Percentiles rank a stretch among this genome's conserved stretches.
These are phyloP conservation scores for Anableps anableps DNA, from an alignment of 2,797 vertebrate species.

Conservation along the genomic window DNA sequence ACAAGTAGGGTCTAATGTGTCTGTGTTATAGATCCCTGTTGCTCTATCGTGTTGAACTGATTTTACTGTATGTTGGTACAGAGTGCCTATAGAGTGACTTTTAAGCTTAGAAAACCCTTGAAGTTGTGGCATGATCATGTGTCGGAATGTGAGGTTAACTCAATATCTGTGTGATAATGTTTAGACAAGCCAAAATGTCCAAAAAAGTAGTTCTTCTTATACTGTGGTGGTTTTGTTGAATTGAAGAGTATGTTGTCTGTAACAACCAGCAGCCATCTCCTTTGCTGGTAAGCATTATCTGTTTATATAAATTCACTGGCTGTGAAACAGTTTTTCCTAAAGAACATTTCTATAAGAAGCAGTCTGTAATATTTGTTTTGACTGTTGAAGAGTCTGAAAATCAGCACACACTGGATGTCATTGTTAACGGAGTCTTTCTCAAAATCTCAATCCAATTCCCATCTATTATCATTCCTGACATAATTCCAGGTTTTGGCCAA, in stretches of 20 bases:
- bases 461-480: not conserved
- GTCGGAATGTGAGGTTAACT: not conserved
- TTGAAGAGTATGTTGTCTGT: not conserved
- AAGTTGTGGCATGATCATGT: not conserved
- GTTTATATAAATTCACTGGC: not conserved
- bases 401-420: not conserved
- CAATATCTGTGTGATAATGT: too few relatives aligned
- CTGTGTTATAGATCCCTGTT: constrained; percentile 25
- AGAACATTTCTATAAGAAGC: not conserved
- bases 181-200: not conserved
- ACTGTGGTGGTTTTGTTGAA: not conserved
- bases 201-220: not conserved
- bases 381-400: not conserved
- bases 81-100: not conserved
- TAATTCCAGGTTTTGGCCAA: not conserved
- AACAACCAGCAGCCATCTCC: not conserved
- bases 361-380: not conserved
- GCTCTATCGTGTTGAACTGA: constrained; percentile 12
- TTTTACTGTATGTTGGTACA: not conserved
- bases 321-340: not conserved
- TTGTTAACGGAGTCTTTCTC: not conserved
- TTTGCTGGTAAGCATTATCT: not conserved
- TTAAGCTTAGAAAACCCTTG: not conserved
- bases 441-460: constrained; percentile 27
- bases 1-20: constrained; percentile 27